Evolutionary conservation across 2,888 invertebrate genomes (phyloP), one percentile per base, ranked within the genome.

Genomic region (Luffia ferchaultella): DNA sequence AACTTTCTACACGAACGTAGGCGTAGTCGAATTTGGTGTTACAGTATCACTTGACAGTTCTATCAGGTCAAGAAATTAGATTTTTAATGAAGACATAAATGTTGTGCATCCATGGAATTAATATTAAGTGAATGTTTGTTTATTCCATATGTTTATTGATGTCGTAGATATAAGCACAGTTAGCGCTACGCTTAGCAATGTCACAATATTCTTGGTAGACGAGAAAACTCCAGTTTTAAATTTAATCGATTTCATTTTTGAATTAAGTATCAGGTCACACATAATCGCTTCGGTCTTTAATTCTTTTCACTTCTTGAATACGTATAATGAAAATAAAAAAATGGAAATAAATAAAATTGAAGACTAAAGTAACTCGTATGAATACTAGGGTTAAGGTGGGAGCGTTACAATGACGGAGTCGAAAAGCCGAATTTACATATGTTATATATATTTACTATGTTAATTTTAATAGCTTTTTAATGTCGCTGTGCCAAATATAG

Each of bases 81-180:
- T 30, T 30, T 30, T 30, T 30, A 30, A 30, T 30, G 16, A 42
- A 42, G 16, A 42, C 19, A 49, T 49, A 42, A 43, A 43, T 49
- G 49, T 49, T 43, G 49, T 49, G 43, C 20, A 42, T 3, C 40
- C 15, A n/a, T 20, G 44, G 30, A 40, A 48, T 44, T 57, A 61
- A 58, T 63, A n/a, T 42, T 42, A 45, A 45, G 45, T 45, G 18
- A 7, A 18, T 45, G 45, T 45, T 45, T 45, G 17, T 45, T 45
- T 18, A 45, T 45, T 45, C 45, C 16, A 45, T 63, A 60, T 54
- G 60, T 65, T 66, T 53, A 56, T 73, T 60, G 63, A 67, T 68
- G 68, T 73, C 58, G 61, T 69, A 71, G 67, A 51, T 42, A 50
- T 70, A 68, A 70, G 67, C 51, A 60, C 45, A 57, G 54, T 56